Conservation (phyloP, 2,113 vertebrate genomes). For the Amblyornis subalaris region DNA sequence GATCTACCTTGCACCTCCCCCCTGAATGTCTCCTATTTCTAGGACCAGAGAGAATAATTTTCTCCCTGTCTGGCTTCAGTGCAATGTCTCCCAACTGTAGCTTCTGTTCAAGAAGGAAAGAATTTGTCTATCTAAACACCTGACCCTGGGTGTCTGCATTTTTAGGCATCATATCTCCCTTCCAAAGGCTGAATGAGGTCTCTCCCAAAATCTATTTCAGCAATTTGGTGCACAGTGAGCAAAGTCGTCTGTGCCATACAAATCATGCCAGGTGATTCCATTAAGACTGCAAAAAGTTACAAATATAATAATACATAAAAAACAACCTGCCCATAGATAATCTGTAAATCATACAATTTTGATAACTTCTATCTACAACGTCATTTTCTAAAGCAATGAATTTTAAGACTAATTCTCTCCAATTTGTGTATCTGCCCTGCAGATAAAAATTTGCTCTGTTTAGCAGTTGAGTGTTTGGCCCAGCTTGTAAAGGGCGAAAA, state of each 20-base stretch:
- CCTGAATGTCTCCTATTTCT: neutral
- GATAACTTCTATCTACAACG: neutral
- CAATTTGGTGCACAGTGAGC: neutral
- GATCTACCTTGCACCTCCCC: neutral
- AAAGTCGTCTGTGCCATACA: neutral
- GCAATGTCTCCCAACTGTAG: neutral
- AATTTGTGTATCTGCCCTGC: neutral
- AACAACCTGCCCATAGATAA: neutral
- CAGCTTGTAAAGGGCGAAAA: neutral
- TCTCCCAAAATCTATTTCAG: neutral
- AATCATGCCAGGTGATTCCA: neutral
- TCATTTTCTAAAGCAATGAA: neutral
- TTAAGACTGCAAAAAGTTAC: neutral
- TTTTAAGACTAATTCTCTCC: neutral
- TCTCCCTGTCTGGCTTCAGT: neutral
- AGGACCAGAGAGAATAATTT: neutral
- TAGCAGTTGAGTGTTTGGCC: neutral
- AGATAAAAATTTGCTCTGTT: neutral
- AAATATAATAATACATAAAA: neutral
- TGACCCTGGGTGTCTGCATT: neutral
- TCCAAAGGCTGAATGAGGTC: neutral
- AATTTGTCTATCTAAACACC: neutral
- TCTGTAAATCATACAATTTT: neutral
- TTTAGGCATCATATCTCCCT: neutral
- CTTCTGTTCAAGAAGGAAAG: neutral